Conservation (phyloP, 2,888 invertebrate genomes). For the Agapostemon virescens region DNA sequence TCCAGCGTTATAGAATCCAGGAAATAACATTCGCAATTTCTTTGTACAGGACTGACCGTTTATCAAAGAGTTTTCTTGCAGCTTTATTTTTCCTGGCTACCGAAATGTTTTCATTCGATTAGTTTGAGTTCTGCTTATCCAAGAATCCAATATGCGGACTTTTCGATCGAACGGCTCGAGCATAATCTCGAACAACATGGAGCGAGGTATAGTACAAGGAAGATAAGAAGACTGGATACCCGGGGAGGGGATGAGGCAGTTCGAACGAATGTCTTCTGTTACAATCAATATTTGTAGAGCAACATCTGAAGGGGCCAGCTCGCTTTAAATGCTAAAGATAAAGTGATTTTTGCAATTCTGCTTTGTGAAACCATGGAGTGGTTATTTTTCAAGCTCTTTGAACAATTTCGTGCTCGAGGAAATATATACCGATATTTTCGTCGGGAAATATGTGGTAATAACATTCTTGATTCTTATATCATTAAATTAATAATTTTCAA, state of each 20-base stretch:
- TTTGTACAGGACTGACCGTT: not conserved
- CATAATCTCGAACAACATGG: constrained; percentile 6
- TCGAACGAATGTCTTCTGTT: not conserved
- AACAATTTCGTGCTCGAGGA: not conserved
- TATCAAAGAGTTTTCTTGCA: not conserved
- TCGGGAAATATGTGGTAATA: not conserved
- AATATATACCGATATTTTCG: not conserved
- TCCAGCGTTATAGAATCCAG: not conserved
- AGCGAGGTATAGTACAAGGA: not conserved
- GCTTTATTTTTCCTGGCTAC: not conserved
- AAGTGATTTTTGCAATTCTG: too few relatives aligned
- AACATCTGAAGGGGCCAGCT: not conserved
- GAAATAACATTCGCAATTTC: not conserved
- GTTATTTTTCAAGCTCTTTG: not conserved
- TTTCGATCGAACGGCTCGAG: constrained; percentile 12
- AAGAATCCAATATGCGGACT: constrained; percentile 28
- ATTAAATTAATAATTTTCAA: not conserved
- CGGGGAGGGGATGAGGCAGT: not conserved
- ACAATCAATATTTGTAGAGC: constrained; percentile 6
- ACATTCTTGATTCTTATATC: not conserved
- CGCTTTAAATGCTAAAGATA: too few relatives aligned
- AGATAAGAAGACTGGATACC: not conserved
- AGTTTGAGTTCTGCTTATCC: constrained; percentile 23
- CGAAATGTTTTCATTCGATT: constrained; percentile 39
- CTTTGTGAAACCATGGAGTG: not conserved